phyloP scores from a whole-genome alignment of 1,140 invertebrate species.

The Pemphigus obesinymphae region DNA sequence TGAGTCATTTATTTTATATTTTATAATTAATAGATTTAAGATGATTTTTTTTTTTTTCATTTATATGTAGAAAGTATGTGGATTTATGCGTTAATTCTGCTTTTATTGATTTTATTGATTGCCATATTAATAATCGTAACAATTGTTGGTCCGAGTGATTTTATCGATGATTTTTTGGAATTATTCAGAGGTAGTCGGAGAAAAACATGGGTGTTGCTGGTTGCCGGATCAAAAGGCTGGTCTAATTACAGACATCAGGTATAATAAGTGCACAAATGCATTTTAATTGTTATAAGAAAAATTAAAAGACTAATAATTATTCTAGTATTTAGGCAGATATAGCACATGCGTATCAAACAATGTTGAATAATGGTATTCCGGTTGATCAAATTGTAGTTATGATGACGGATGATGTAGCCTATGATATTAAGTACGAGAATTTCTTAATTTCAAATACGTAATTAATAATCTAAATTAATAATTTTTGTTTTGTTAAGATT shows the following conservation, averaged over 20 bases:
- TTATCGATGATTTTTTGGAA: not conserved
- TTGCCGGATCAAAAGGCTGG: slow-evolving; percentile 59
- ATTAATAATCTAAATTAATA: not conserved
- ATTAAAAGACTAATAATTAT: not conserved
- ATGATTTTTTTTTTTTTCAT: too few species aligned
- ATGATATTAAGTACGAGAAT: slow-evolving; percentile 53
- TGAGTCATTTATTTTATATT: too few species aligned
- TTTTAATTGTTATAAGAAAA: not conserved
- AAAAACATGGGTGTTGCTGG: slow-evolving; percentile 56
- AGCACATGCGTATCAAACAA: slow-evolving; percentile 60
- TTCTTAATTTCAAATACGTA: not conserved
- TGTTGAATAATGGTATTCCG: slow-evolving; percentile 55
- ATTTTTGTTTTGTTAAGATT: too few species aligned
- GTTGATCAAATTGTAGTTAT: slow-evolving; percentile 59
- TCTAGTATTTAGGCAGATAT: slow-evolving; percentile 55
- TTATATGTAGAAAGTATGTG: too few species aligned
- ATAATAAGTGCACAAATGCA: slow-evolving; percentile 32
- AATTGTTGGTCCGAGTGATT: not conserved
- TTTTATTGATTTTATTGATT: not conserved
- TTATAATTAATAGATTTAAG: too few species aligned
- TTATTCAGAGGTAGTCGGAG: not conserved
- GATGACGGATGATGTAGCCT: slow-evolving; percentile 64
- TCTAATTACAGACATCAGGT: slow-evolving; percentile 63
- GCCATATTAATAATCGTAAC: not conserved
- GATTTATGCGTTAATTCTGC: not conserved